A percentile compares a stretch with the other conserved stretches of the same genome.
Conservation (phyloP, 2,888 invertebrate species). For the Isotomurus palustris region DNA sequence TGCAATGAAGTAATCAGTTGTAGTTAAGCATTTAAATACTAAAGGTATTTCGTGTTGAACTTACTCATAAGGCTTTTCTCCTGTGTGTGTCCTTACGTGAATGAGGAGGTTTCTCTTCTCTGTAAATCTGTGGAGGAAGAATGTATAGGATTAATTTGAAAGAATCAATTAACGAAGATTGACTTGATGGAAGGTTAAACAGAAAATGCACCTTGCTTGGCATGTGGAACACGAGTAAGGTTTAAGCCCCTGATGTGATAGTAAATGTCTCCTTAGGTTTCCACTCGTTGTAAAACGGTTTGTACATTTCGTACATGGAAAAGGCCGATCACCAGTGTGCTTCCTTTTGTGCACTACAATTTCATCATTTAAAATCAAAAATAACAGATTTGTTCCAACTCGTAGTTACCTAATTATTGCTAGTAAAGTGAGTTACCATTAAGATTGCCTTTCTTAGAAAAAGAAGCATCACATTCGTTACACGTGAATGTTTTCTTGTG, state of each 20-base stretch:
- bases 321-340: slow-evolving; percentile 20
- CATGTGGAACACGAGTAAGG: slow-evolving; percentile 26
- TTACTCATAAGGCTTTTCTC: slow-evolving; percentile 19
- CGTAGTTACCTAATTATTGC: not conserved
- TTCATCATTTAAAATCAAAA: not conserved
- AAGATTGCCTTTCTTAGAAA: slow-evolving; percentile 7
- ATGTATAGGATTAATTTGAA: too few species aligned
- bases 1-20: not conserved
- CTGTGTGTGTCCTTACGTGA: slow-evolving; percentile 20
- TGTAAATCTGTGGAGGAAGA: too few species aligned
- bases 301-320: slow-evolving; percentile 22
- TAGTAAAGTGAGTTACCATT: slow-evolving; percentile 1
- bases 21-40: not conserved
- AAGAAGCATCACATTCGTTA: slow-evolving; percentile 2
- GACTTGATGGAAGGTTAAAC: too few species aligned
- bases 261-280: slow-evolving; percentile 25
- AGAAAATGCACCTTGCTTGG: slow-evolving; percentile 13
- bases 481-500: not conserved
- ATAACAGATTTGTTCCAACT: not conserved
- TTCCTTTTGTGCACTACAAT: slow-evolving; percentile 18
- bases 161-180: too few species aligned
- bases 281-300: slow-evolving; percentile 23
- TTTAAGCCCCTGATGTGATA: slow-evolving; percentile 29
- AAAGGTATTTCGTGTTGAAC: not conserved
- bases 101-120: slow-evolving; percentile 23